A percentile compares a stretch with the other conserved stretches of the same genome.
phyloP scores from a whole-genome alignment of 2,888 invertebrate genomes.

The Ophioninae sp. region DNA sequence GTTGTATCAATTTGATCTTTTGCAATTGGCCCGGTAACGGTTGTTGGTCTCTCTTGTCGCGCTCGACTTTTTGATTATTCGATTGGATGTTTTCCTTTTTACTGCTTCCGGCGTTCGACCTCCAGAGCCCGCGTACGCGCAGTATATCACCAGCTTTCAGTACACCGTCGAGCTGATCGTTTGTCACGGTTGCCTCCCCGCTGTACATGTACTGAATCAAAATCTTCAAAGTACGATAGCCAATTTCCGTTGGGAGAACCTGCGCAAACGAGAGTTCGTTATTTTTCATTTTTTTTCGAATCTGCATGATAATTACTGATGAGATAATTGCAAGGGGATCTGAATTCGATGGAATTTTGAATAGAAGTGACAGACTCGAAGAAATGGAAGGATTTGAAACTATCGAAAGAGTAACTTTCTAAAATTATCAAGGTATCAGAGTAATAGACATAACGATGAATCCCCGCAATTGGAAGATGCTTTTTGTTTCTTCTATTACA shows the following conservation, averaged over 20 bases:
- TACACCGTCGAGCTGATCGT: constrained; percentile 91
- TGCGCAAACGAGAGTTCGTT: constrained; percentile 55
- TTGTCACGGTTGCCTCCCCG: constrained; percentile 91
- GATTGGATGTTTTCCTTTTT: constrained; percentile 79
- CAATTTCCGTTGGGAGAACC: constrained; percentile 91
- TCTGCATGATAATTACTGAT: background rate
- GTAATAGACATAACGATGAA: too few relatives aligned
- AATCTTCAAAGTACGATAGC: constrained; percentile 89
- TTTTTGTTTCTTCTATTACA: background rate
- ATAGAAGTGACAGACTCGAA: too few relatives aligned
- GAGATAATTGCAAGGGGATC: background rate
- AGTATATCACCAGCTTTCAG: constrained; percentile 91
- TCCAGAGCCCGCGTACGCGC: constrained; percentile 90
- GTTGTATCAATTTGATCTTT: constrained; percentile 78
- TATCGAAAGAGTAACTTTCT: too few relatives aligned
- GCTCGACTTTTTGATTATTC: constrained; percentile 83
- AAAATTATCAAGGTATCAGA: too few relatives aligned
- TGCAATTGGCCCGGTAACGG: constrained; percentile 76
- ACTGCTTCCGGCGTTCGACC: constrained; percentile 78
- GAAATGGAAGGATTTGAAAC: too few relatives aligned
- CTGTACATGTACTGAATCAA: constrained; percentile 94
- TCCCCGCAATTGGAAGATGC: background rate
- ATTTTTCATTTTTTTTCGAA: background rate
- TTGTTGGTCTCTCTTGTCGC: constrained; percentile 77
- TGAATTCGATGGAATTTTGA: too few relatives aligned